Base-by-base conservation (phyloP, 2,797 vertebrate species). In the Pipistrellus pipistrellus region DNA sequence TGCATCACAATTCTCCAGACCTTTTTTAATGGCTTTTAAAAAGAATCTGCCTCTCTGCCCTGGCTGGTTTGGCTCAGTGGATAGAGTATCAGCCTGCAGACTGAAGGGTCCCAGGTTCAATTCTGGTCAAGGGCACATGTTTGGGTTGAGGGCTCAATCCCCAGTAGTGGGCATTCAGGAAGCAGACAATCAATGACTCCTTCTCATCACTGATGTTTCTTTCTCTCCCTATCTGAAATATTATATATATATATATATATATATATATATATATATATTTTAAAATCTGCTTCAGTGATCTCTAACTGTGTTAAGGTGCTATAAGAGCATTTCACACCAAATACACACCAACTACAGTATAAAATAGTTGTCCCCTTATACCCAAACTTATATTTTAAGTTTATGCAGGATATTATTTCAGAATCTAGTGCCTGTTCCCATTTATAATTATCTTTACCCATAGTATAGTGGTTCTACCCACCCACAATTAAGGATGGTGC, bases 241-340 rank as follows among this genome's bases (percentile, higher is more conserved):
- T 27, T 38, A 4, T 4, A 38, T 38, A 38, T 46, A 15, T 15
- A 15, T 75, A 62, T 83, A 4, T 4, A 38, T 38, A 38, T 38
- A 4, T 4, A 38, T 38, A 38, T 38, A 4, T 4, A 38, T 38
- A 38, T 46, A 15, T 15, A 15, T 75, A 62, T 83, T 41, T 41
- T 27, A 21, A 68, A 35, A 25, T 71, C 12, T 76, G 20, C 27
- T 21, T 85, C 59, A 62, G 59, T 30, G 73, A 48, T 85, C n/a
- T 27, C 27, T 32, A 35, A 64, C 66, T 57, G 32, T 23, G 27
- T n/a, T 68, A 71, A 87, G 64, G 38, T 20, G 15, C 23, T 64
- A 21, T 25, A 35, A 94, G 23, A 73, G 41, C 25, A 35, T 75
- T 91, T 91, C 46, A 85, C 27, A 64, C 41, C 27, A 90, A 89